Evolutionary conservation across 1,140 invertebrate genomes (phyloP).

Genomic region (Polypedilum vanderplanki): DNA sequence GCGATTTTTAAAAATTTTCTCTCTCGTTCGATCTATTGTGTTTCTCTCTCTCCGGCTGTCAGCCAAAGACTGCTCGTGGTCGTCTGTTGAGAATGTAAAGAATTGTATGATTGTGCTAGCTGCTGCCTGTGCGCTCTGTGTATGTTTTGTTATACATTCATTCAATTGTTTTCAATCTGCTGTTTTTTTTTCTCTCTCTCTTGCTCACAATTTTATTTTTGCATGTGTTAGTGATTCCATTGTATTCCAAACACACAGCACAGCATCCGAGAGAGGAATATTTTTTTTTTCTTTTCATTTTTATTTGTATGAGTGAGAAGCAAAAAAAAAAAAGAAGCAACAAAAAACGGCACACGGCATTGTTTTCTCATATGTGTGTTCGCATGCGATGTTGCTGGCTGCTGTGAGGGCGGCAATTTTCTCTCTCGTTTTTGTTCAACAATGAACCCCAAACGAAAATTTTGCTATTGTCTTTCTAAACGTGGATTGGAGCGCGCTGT

Average conservation of each 20-base stretch:
- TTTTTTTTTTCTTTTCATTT: background rate
- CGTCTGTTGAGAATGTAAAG: background rate
- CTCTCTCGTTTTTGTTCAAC: too few relatives aligned
- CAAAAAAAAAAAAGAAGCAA: background rate
- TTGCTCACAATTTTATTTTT: too few relatives aligned
- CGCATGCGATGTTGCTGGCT: too few relatives aligned
- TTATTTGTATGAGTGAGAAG: background rate
- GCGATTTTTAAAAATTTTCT: too few relatives aligned
- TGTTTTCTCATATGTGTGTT: background rate
- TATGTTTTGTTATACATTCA: background rate
- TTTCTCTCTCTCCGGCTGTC: conserved; percentile 6
- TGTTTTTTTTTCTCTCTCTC: too few relatives aligned
- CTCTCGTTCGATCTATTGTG: background rate
- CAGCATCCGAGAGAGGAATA: background rate
- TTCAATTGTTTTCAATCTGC: background rate
- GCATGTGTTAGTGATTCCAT: background rate
- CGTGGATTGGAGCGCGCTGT: background rate
- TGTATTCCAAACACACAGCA: too few relatives aligned
- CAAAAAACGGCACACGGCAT: background rate
- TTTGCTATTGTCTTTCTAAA: background rate
- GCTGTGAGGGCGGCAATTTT: too few relatives aligned
- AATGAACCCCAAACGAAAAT: too few relatives aligned
- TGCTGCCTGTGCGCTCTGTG: too few relatives aligned
- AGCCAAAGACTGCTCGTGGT: background rate
- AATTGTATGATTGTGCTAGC: conserved; percentile 3